Percentiles rank a stretch among this genome's conserved stretches.
phyloP scores from a whole-genome alignment of 1,140 invertebrate species.

The Atta texana region DNA sequence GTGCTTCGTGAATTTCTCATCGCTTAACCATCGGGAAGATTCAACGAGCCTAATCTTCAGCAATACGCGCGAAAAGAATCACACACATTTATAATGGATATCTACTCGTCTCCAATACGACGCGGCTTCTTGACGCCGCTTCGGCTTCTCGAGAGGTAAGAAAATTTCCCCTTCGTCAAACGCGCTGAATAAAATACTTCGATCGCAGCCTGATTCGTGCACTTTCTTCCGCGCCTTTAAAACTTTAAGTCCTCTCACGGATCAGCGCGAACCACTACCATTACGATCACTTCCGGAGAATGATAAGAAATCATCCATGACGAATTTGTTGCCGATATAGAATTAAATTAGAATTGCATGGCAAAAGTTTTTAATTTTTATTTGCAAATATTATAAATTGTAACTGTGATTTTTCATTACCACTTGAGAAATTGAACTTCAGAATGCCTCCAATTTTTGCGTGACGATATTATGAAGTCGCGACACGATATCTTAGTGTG shows the following conservation, averaged over 20 bases:
- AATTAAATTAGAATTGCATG: not conserved
- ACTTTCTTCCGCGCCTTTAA: slow-evolving; percentile 72
- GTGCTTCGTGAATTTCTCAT: slow-evolving; percentile 73
- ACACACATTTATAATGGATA: slow-evolving; percentile 72
- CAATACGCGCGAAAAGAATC: slow-evolving; percentile 56
- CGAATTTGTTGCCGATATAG: not conserved
- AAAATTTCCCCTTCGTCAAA: slow-evolving; percentile 74
- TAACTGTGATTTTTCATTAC: not conserved
- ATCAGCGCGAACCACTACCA: slow-evolving; percentile 46
- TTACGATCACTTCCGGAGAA: slow-evolving; percentile 26
- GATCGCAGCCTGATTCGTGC: slow-evolving; percentile 60
- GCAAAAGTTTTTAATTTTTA: not conserved
- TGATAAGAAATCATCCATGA: slow-evolving; percentile 13
- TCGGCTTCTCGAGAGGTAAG: slow-evolving; percentile 52
- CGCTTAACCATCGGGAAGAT: not conserved
- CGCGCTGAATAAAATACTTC: slow-evolving; percentile 77
- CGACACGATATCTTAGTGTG: slow-evolving; percentile 14
- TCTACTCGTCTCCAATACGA: slow-evolving; percentile 24
- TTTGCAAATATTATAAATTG: not conserved
- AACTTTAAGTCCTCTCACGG: slow-evolving; percentile 69
- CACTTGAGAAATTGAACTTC: not conserved
- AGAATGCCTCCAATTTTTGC: not conserved
- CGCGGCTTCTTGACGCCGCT: slow-evolving; percentile 28
- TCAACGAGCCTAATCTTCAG: slow-evolving; percentile 38
- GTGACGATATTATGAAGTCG: not conserved